Evolutionary conservation across 2,888 invertebrate species (phyloP), one percentile per base, ranked within the genome.

Genomic region (Toxonevra muliebris): DNA sequence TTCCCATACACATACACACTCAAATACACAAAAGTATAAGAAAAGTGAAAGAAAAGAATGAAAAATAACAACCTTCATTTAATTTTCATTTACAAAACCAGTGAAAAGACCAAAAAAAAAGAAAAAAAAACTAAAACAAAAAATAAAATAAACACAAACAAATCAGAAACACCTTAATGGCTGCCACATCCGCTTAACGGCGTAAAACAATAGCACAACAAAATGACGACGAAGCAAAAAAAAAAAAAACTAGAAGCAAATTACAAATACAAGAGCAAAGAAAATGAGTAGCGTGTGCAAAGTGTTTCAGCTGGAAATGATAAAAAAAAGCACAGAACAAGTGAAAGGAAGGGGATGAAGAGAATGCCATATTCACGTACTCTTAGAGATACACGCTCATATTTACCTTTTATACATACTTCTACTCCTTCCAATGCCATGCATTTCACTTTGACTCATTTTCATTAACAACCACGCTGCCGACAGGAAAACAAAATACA

Each of bases 181-280:
- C 48, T 48, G 60, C 19, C 60, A 60, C 48, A 45, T 45, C 45
- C 43, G 50, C 48, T 41, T 15, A 58, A 58, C 30, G 30, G 30
- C 30, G 30, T 30, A 30, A 48, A 48, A 13, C 48, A 48, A 48
- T n/a, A 48, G n/a, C n/a, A 15, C 2, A 60, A 45, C 45, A 43
- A 43, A 43, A n/a, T 2, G n/a, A 17, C 54, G 20, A 17, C 4
- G 30, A 55, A 19, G 12, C 19, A 55, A 30, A 55, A 13, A 20
- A 30, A 11, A 8, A 12, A 19, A 17, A 30, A 30, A 48, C 5
- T 12, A 48, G 11, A 13, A 9, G 48, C 48, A 48, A 48, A 48
- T 1, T 15, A 10, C 48, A 15, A 48, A 48, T 48, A n/a, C 48
- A 48, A n/a, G 13, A 48, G 48, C 48, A 48, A 48, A 8, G n/a